phyloP scores from a whole-genome alignment of 2,888 invertebrate species.

The Xylocampa areola region DNA sequence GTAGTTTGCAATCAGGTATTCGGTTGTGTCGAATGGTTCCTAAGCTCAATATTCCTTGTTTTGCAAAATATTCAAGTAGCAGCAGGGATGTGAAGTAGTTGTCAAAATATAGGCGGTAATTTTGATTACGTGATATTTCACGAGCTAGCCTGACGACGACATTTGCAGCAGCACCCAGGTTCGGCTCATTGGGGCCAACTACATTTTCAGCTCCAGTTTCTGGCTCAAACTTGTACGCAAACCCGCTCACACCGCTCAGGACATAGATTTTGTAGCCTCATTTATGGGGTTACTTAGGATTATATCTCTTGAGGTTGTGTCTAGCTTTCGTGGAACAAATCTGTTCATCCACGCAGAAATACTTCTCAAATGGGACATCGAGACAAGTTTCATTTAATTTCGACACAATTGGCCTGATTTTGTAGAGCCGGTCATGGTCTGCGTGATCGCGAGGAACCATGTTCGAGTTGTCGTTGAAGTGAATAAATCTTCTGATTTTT shows the following conservation, averaged over 20 bases:
- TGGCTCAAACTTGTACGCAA: slow-evolving; percentile 68
- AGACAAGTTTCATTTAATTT: slow-evolving; percentile 20
- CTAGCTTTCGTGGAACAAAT: slow-evolving; percentile 57
- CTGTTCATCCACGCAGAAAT: slow-evolving; percentile 55
- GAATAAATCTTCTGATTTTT: slow-evolving; percentile 24
- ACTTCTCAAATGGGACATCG: slow-evolving; percentile 24
- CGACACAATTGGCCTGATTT: slow-evolving; percentile 30
- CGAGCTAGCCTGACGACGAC: slow-evolving; percentile 65
- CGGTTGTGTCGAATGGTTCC: slow-evolving; percentile 9
- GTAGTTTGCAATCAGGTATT: too few species aligned
- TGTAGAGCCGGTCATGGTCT: slow-evolving; percentile 27
- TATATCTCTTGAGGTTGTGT: too few species aligned
- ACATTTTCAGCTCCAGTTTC: slow-evolving; percentile 61
- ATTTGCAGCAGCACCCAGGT: slow-evolving; percentile 64
- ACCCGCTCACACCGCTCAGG: too few species aligned
- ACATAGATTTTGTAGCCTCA: too few species aligned
- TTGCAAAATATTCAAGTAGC: neutral
- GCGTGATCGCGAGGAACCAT: slow-evolving; percentile 25
- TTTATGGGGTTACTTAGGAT: too few species aligned
- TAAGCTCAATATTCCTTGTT: slow-evolving; percentile 1
- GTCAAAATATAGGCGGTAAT: slow-evolving; percentile 63
- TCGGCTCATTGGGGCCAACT: slow-evolving; percentile 35
- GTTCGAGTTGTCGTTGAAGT: slow-evolving; percentile 39
- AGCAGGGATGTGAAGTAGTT: slow-evolving; percentile 26
- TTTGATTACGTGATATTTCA: slow-evolving; percentile 59